Percentiles rank a stretch among this genome's conserved stretches.
Conservation (phyloP, 1,140 invertebrate species). For the Belonocnema kinseyi region DNA sequence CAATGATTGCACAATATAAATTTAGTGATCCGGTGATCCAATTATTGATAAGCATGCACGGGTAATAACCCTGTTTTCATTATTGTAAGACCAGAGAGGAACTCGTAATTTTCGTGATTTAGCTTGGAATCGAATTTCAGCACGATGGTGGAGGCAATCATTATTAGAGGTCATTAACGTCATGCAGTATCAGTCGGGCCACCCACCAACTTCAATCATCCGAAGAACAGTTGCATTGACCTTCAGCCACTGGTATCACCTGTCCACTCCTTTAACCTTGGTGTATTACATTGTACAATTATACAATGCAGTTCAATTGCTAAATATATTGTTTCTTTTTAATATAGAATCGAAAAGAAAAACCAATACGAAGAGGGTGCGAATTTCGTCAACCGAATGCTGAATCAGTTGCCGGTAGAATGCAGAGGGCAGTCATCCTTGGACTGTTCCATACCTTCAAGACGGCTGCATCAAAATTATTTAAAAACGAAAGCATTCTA, state of each 20-base stretch:
- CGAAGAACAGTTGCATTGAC: conserved; percentile 32
- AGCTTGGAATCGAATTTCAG: conserved; percentile 66
- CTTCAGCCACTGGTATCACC: conserved; percentile 6
- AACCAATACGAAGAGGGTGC: no score
- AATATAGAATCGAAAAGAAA: no score
- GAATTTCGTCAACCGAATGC: no score
- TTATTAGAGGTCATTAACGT: conserved; percentile 66
- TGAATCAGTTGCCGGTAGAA: no score
- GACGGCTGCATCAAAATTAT: no score
- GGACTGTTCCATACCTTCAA: no score
- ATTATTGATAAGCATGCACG: not conserved
- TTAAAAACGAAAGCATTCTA: no score
- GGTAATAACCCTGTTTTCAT: conserved; percentile 14
- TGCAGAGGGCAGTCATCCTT: no score
- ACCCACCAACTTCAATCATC: conserved; percentile 66
- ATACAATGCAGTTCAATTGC: no score
- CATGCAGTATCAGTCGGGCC: conserved; percentile 42
- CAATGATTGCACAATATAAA: not conserved
- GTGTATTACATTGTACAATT: not conserved
- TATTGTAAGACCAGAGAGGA: conserved; percentile 12
- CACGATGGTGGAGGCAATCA: conserved; percentile 61
- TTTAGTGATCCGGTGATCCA: not conserved
- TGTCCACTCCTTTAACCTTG: not conserved
- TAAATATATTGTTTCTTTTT: no score
- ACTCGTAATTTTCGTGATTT: conserved; percentile 38